Percentiles rank a stretch among this genome's conserved stretches.
Conservation (phyloP, 2,113 vertebrate genomes). For the Lichenostomus cassidix region DNA sequence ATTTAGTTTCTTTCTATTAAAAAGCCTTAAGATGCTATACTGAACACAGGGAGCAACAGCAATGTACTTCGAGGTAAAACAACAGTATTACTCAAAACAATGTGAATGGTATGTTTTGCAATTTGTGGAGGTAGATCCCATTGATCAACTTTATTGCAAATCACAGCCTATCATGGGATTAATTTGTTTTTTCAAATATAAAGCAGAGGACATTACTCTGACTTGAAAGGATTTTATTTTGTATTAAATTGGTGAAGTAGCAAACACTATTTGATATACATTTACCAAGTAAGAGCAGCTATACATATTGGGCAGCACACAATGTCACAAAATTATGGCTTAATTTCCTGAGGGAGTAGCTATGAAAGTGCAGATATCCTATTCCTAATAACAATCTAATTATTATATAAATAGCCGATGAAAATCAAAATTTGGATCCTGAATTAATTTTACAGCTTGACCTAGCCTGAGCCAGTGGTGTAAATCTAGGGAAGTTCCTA, state of each 20-base stretch:
- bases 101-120: conserved; percentile 8
- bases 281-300: neutral
- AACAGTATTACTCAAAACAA: conserved; percentile 44
- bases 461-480: neutral
- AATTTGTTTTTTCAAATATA: conserved; percentile 37
- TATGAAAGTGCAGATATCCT: neutral
- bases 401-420: neutral
- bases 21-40: conserved; percentile 29
- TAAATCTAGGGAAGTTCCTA: neutral
- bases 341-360: neutral
- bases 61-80: conserved; percentile 34
- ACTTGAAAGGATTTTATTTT: conserved; percentile 23
- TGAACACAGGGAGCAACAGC: conserved; percentile 23
- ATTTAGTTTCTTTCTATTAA: conserved; percentile 60
- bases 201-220: conserved; percentile 14
- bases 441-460: neutral
- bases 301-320: neutral
- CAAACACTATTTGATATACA: neutral
- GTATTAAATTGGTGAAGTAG: neutral
- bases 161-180: conserved; percentile 11
- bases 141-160: conserved; percentile 61
- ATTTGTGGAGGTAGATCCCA: conserved; percentile 29
- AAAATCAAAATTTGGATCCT: neutral
- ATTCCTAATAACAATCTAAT: neutral
- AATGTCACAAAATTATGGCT: neutral